Percentiles rank a stretch among this genome's conserved stretches.
Conservation (phyloP, 1,140 invertebrate genomes). For the Heliconius nattereri region DNA sequence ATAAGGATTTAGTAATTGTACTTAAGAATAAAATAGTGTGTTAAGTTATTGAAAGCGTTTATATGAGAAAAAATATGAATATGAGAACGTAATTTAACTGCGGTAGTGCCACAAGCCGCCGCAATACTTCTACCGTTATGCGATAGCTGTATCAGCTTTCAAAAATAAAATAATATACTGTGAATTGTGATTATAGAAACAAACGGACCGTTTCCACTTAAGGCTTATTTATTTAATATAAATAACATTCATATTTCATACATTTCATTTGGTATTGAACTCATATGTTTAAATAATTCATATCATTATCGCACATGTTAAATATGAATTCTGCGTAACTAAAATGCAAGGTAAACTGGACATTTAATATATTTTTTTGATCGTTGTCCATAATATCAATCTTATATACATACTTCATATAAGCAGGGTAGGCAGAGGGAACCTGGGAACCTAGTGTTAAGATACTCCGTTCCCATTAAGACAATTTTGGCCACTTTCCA, state of each 20-base stretch:
- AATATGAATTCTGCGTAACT: not conserved
- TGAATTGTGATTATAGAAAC: not conserved
- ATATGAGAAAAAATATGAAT: no score
- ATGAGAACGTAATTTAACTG: not conserved
- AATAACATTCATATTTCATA: not conserved
- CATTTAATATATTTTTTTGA: no score
- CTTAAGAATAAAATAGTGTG: not conserved
- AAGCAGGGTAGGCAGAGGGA: no score
- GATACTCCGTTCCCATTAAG: no score
- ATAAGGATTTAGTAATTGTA: not conserved
- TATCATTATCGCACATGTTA: not conserved
- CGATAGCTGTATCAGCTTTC: conserved; percentile 8
- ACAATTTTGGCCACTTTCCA: no score
- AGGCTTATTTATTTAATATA: not conserved
- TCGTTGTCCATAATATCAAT: no score
- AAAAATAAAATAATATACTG: not conserved
- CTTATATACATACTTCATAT: no score
- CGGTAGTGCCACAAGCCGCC: not conserved
- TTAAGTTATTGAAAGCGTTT: no score
- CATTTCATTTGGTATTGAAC: not conserved
- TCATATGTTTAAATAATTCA: not conserved
- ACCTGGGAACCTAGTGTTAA: no score
- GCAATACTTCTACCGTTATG: not conserved
- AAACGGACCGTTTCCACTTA: not conserved
- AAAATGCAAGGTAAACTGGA: no score